phyloP scores from a whole-genome alignment of 2,113 vertebrate genomes.

The Neogale vison region DNA sequence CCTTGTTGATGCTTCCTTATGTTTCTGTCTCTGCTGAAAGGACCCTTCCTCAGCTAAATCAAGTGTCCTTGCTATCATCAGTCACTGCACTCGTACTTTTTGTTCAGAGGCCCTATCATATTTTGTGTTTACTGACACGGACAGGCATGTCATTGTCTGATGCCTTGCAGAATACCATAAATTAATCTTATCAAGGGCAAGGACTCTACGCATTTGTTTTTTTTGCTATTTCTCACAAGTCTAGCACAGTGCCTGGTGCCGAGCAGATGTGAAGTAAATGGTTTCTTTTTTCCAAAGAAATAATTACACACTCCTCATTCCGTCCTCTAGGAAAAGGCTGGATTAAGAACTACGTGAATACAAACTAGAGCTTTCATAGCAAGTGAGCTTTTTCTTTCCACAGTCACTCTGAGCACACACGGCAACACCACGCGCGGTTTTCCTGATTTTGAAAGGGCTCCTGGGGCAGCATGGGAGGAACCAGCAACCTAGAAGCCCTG shows the following conservation, averaged over 20 bases:
- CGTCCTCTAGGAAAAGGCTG: background rate
- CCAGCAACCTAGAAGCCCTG: background rate
- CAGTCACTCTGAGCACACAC: background rate
- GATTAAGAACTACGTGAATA: background rate
- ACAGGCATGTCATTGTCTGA: background rate
- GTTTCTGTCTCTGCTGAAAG: background rate
- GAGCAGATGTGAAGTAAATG: background rate
- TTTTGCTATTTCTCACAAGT: background rate
- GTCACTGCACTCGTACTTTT: background rate
- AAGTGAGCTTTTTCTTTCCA: background rate
- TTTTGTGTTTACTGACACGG: background rate
- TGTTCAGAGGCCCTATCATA: background rate
- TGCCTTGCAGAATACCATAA: background rate
- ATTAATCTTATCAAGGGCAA: background rate
- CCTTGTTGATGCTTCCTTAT: background rate
- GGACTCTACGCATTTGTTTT: background rate
- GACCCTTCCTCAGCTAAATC: background rate
- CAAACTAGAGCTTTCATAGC: background rate
- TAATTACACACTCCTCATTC: background rate
- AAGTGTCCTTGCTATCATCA: background rate
- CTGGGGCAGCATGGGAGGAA: background rate
- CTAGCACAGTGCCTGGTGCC: background rate
- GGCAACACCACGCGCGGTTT: background rate
- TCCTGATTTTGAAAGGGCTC: background rate
- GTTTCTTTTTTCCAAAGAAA: background rate